Conservation (phyloP, 2,888 invertebrate species). For the Conistra vaccinii region DNA sequence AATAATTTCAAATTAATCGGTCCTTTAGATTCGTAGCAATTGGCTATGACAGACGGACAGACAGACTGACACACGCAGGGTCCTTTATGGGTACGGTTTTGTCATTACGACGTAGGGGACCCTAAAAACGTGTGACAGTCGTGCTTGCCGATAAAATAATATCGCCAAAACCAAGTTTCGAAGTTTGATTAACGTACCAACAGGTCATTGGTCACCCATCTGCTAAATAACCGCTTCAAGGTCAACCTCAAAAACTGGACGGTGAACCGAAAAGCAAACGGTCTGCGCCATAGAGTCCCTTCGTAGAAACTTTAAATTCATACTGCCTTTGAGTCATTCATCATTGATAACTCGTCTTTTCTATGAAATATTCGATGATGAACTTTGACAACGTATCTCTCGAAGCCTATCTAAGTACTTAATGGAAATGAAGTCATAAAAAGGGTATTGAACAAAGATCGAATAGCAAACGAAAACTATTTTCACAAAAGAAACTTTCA, state of each 20-base stretch:
- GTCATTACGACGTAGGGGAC: no score
- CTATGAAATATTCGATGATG: slow-evolving; percentile 4
- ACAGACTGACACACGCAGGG: no score
- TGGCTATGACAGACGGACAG: no score
- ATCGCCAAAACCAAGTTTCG: no score
- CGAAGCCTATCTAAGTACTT: background rate
- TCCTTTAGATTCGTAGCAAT: no score
- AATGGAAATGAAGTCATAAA: slow-evolving; percentile 3
- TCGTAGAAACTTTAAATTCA: background rate
- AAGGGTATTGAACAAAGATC: background rate
- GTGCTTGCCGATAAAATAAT: no score
- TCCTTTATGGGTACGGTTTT: no score
- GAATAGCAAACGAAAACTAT: slow-evolving; percentile 4
- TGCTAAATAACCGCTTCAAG: background rate
- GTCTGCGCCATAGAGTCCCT: background rate
- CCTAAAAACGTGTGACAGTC: no score
- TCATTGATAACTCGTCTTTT: slow-evolving; percentile 8
- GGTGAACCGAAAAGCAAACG: background rate
- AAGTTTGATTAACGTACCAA: background rate
- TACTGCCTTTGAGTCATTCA: background rate
- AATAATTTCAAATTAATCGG: no score
- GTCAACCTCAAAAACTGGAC: background rate
- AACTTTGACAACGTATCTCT: slow-evolving; percentile 4
- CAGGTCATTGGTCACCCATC: background rate
- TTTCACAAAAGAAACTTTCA: slow-evolving; percentile 5